Percentiles rank a stretch among this genome's conserved stretches.
phyloP scores from a whole-genome alignment of 2,113 vertebrate species.

The Chionis minor region DNA sequence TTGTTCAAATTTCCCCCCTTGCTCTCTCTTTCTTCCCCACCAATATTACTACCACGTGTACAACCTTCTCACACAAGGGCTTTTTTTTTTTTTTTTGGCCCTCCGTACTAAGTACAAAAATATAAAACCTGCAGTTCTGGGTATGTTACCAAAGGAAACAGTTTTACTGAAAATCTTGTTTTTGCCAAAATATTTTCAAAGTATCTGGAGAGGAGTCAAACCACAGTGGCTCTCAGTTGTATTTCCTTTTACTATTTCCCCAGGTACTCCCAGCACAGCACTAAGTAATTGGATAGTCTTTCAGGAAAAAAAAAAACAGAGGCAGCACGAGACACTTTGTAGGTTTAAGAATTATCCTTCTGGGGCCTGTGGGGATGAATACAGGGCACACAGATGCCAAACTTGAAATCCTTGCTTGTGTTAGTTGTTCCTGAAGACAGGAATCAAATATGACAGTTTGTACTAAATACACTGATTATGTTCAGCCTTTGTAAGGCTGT shows the following conservation, averaged over 20 bases:
- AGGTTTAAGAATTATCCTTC: constrained; percentile 75
- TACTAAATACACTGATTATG: neutral
- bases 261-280: constrained; percentile 77
- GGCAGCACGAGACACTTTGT: constrained; percentile 69
- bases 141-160: constrained; percentile 87
- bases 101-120: constrained; percentile 66
- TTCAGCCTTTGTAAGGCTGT: neutral
- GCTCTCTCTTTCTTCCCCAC: neutral
- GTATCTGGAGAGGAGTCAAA: constrained; percentile 83
- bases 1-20: neutral
- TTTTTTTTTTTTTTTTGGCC: constrained; percentile 24
- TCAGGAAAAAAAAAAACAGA: neutral
- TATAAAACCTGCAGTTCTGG: constrained; percentile 77
- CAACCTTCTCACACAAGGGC: constrained; percentile 20
- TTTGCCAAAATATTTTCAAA: constrained; percentile 85
- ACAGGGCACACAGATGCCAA: constrained; percentile 40
- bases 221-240: constrained; percentile 81
- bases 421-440: constrained; percentile 39
- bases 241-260: constrained; percentile 83
- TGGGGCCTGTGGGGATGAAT: constrained; percentile 49
- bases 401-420: constrained; percentile 29
- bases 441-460: neutral
- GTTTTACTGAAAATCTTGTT: constrained; percentile 83
- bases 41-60: constrained; percentile 10
- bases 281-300: constrained; percentile 79